Evolutionary conservation across 2,888 invertebrate genomes (phyloP), one percentile per base, ranked within the genome.

Genomic region (Hirtodrosophila alboralis): DNA sequence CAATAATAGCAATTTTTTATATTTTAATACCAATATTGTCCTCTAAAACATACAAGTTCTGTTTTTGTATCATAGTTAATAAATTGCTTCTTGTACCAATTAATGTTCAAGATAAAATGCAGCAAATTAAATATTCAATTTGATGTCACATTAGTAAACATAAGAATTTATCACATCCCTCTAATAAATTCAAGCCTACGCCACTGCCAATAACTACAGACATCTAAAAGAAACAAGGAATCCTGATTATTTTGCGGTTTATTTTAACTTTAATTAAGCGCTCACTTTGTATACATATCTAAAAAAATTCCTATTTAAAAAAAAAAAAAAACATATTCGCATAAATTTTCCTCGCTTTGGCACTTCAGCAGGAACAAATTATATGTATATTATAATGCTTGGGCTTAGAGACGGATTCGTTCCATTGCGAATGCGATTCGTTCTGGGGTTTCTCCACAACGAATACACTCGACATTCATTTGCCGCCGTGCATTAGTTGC

Each of bases 401-500:
- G 65, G 27, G 37, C 44, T 60, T 13, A 56, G 40, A n/a, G n/a
- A n/a, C 43, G 31, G 41, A 81, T 81, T 86, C 72, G 84, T 75
- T 54, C 52, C 84, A 56, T 48, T 34, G 59, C 78, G 64, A 80
- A 83, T 86, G 80, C 65, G 66, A 83, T 83, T 83, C 86, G 81
- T 70, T 83, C 30, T 65, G 80, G 75, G 53, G 57, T 49, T 36
- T 56, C 36, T 56, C 36, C 43, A 10, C 51, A 30, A 45, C 49
- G 66, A 49, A 33, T 59, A 16, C 44, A 44, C 51, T 67, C 69
- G 45, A 38, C 69, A 75, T 64, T 74, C 69, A 72, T 72, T 75
- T 75, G 75, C 75, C 59, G 70, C 75, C 84, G 79, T 85, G 85
- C 75, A 80, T 80, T 80, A 83, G 79, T 85, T 73, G 73, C 86